Percentiles rank a stretch among this genome's conserved stretches.
Conservation (phyloP, 2,113 vertebrate genomes). For the Fulmarus glacialis region DNA sequence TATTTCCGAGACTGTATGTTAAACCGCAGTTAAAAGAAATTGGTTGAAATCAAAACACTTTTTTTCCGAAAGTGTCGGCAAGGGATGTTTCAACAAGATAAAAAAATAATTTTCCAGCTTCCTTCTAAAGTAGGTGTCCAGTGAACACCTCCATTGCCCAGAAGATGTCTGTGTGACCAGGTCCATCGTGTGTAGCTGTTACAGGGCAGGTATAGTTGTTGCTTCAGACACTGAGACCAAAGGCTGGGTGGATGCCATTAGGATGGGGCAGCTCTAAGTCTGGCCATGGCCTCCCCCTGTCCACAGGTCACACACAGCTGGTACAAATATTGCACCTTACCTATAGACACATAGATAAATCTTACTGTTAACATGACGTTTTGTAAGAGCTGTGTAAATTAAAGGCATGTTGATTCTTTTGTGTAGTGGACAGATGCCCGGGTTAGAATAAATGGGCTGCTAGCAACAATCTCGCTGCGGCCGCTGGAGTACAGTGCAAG, state of each 20-base stretch:
- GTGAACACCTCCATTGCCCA: neutral
- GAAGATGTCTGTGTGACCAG: neutral
- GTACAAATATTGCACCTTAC: neutral
- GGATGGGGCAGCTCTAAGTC: neutral
- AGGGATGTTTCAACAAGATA: neutral
- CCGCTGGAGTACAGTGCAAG: neutral
- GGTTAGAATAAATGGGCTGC: neutral
- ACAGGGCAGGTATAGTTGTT: fast-evolving
- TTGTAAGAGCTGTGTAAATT: neutral
- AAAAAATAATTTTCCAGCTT: neutral
- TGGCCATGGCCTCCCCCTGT: neutral
- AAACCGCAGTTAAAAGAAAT: neutral
- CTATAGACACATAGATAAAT: neutral
- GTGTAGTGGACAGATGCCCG: too few species aligned
- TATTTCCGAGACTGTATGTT: neutral
- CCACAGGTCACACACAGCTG: too few species aligned
- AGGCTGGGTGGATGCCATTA: neutral
- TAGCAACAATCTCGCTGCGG: neutral
- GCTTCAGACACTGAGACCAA: neutral
- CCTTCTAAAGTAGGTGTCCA: neutral
- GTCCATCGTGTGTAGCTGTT: fast-evolving
- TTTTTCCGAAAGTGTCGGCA: neutral
- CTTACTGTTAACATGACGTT: neutral
- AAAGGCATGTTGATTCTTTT: neutral
- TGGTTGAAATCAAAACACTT: neutral